These are phyloP conservation scores for Drepana falcataria DNA, from an alignment of 2,888 invertebrate genomes.

Conservation along the genomic window DNA sequence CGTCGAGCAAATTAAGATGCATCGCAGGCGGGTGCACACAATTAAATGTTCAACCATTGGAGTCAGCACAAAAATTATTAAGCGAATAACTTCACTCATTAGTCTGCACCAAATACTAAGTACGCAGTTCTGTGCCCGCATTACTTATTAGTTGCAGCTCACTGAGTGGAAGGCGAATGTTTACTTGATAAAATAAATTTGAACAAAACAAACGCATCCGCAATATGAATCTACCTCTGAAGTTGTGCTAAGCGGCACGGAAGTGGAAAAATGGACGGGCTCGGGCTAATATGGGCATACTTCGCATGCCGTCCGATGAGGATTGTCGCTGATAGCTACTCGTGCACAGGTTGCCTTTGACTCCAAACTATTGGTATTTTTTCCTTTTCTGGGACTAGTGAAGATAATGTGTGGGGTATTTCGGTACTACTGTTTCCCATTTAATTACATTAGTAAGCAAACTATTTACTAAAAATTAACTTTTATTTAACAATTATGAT, in stretches of 20 bases:
- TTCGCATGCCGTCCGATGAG: conserved; percentile 56
- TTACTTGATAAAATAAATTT: conserved; percentile 78
- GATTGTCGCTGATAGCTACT: conserved; percentile 24
- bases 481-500: no score
- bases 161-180: conserved; percentile 68
- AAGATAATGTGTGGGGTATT: no score
- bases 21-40: conserved; percentile 25
- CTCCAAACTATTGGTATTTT: neutral
- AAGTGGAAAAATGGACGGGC: conserved; percentile 68
- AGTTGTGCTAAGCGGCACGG: conserved; percentile 71
- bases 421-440: no score
- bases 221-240: conserved; percentile 74
- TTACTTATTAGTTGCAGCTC: conserved; percentile 62
- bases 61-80: conserved; percentile 56
- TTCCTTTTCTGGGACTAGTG: no score
- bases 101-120: conserved; percentile 49
- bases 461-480: no score
- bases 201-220: conserved; percentile 76
- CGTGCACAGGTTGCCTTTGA: neutral
- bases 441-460: no score
- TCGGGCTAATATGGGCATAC: conserved; percentile 71
- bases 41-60: conserved; percentile 41
- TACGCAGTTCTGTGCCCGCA: conserved; percentile 46
- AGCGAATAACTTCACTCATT: conserved; percentile 67
- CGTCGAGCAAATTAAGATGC: neutral